Conservation (phyloP, 1,140 invertebrate genomes). For the Sarcophaga bullata region DNA sequence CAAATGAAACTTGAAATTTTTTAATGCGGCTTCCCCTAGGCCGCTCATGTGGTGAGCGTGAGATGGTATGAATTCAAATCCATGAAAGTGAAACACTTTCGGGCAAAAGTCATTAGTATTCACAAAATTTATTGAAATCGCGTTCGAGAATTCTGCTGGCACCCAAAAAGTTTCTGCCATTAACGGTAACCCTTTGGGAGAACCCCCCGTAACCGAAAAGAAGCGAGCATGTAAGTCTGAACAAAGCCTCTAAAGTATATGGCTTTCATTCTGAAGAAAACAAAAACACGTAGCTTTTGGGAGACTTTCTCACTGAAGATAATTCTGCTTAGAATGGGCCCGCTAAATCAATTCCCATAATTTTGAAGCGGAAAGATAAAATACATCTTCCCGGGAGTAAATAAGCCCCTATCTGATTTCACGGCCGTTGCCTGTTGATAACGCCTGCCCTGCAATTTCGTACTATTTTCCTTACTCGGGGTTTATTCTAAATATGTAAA, state of each 20-base stretch:
- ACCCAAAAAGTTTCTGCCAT: conserved; percentile 6
- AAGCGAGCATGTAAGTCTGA: conserved; percentile 29
- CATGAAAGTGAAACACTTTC: conserved; percentile 10
- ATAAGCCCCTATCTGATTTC: neutral
- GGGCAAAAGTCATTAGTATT: neutral
- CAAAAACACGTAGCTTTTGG: conserved; percentile 6
- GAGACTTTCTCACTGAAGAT: neutral
- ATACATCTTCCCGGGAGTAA: neutral
- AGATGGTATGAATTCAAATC: conserved; percentile 34
- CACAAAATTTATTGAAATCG: neutral
- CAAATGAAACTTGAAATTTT: conserved; percentile 55
- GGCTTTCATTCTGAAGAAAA: neutral
- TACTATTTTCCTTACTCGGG: neutral
- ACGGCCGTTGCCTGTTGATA: neutral
- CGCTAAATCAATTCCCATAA: neutral
- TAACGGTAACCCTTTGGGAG: neutral
- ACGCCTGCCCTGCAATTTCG: neutral
- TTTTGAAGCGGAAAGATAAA: neutral
- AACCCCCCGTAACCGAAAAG: conserved; percentile 25
- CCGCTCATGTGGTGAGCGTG: conserved; percentile 51
- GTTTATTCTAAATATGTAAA: neutral
- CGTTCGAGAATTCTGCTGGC: conserved; percentile 5
- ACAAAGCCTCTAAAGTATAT: too few relatives aligned
- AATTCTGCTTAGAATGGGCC: neutral
- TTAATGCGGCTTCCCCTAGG: conserved; percentile 57